Evolutionary conservation across 1,140 invertebrate species (phyloP).

Genomic region (Papilio glaucus): DNA sequence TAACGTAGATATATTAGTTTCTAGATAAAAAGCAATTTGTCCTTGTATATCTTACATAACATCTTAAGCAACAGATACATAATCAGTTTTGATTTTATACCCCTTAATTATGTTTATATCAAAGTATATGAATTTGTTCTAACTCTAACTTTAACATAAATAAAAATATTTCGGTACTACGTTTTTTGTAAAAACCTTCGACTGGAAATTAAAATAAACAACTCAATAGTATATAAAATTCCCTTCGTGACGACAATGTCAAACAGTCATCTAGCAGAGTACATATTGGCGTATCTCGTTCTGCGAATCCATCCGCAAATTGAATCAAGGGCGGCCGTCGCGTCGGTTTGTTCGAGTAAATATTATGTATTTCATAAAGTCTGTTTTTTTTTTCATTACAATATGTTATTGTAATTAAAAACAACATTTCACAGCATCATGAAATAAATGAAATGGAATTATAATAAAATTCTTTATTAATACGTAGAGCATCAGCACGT

Average conservation of each 20-base stretch:
- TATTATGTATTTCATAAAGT: slow-evolving; percentile 18
- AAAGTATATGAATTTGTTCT: not conserved
- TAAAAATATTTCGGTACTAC: not conserved
- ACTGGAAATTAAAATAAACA: not conserved
- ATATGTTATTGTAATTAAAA: slow-evolving; percentile 8
- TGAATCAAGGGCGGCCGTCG: slow-evolving; percentile 29
- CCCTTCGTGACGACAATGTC: not conserved
- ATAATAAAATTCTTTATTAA: not conserved
- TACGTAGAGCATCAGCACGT: not conserved
- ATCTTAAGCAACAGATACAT: no score
- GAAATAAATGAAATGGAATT: not conserved
- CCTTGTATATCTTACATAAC: not conserved
- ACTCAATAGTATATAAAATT: not conserved
- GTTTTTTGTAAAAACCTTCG: not conserved
- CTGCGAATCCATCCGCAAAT: slow-evolving; percentile 28
- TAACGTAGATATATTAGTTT: no score
- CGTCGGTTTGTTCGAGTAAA: slow-evolving; percentile 29
- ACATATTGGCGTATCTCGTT: slow-evolving; percentile 35
- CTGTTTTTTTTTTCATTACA: not conserved
- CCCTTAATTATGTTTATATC: no score
- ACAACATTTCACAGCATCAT: not conserved
- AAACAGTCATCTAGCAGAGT: slow-evolving; percentile 24
- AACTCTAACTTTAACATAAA: not conserved
- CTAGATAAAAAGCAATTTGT: no score
- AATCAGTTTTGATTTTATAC: no score